Conservation (phyloP, 2,113 vertebrate species). For the Toxotes jaculatrix region DNA sequence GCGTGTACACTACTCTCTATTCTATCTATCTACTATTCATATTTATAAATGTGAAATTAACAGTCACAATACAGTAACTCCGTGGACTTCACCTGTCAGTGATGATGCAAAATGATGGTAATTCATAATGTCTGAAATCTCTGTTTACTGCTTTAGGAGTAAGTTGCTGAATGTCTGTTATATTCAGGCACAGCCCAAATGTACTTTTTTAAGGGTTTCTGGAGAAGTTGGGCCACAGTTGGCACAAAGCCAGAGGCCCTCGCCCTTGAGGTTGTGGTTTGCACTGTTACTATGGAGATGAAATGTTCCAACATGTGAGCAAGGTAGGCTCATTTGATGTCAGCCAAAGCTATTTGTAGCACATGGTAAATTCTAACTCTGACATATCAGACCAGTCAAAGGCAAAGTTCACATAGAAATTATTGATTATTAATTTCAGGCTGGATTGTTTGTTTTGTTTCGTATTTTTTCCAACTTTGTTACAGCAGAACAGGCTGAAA, state of each 20-base stretch:
- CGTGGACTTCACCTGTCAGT: too few relatives aligned
- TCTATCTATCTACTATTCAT: too few relatives aligned
- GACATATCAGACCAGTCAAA: background rate
- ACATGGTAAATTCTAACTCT: background rate
- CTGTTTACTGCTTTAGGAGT: too few relatives aligned
- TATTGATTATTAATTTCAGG: background rate
- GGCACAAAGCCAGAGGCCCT: background rate
- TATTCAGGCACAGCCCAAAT: too few relatives aligned
- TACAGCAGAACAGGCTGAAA: background rate
- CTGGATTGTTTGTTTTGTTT: background rate
- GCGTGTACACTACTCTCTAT: too few relatives aligned
- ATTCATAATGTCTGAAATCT: too few relatives aligned
- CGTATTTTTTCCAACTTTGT: background rate
- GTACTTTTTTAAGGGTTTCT: background rate
- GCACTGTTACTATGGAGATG: background rate
- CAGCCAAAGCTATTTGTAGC: background rate
- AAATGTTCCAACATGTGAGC: background rate
- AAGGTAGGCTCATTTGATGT: background rate
- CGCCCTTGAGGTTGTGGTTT: background rate
- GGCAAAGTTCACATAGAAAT: background rate
- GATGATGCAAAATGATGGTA: too few relatives aligned
- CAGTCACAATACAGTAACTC: too few relatives aligned
- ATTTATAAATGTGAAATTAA: too few relatives aligned
- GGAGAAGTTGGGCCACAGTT: background rate
- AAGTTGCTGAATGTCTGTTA: too few relatives aligned